Base-by-base conservation (phyloP, 2,888 invertebrate species). In the Mimachlamys varia region DNA sequence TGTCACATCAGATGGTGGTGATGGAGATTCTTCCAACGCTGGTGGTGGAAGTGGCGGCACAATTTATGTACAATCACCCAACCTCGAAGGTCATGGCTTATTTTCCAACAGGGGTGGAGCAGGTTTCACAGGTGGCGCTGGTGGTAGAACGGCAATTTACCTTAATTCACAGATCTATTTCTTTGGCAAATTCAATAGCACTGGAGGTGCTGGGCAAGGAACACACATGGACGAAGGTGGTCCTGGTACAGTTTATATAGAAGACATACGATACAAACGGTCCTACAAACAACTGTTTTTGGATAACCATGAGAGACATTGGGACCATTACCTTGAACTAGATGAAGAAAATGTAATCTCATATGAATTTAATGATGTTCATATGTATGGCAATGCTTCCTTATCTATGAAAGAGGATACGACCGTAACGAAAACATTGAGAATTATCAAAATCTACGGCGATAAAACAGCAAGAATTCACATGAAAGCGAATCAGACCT, bases 31-130 rank as follows among this genome's bases (percentile, higher is more conserved):
- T 17, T 76, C 87, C 33, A 90, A 90, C 49, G 91, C 93, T 37
- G 95, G 95, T 19, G 95, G 95, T 44, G 95, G 95, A 27, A 94
- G 94, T 92, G 95, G 94, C 27, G 95, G 95, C 37, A 94, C 94
- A 22, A 90, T 95, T 33, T 91, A 90, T 88, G 93, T 94, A 7
- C 87, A 92, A 88, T 93, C 93, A 27, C 55, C 90, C 38, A 91
- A 92, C 55, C 89, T 95, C 0, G 94, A 95, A 88, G 95, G 95
- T 17, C 94, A 95, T 93, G 95, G 95, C 15, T 62, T 91, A 0
- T 88, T 95, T 13, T 90, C 91, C 87, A 92, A 93, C 10, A 87
- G 58, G 4, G 95, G 95, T 27, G 95, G 95, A 19, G 58, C 90
- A 55, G 95, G 95, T 22, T 92, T 88, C 27, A 88, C 90, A 38